phyloP scores from a whole-genome alignment of 2,113 vertebrate genomes.

The Notothenia rossii region DNA sequence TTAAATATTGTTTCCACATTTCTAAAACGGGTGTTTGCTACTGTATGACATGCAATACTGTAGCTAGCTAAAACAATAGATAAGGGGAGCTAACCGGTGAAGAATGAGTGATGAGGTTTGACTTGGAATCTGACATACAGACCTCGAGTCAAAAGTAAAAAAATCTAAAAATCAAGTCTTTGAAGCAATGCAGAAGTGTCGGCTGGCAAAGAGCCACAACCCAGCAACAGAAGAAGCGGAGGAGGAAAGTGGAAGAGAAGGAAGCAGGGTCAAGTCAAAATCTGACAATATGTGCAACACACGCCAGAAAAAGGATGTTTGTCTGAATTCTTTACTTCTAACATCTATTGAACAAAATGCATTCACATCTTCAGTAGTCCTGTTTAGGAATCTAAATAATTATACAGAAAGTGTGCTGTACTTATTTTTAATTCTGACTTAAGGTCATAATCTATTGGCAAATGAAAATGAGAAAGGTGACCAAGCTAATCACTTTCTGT shows the following conservation, averaged over 20 bases:
- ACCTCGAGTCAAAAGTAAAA: neutral
- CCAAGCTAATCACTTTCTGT: no score
- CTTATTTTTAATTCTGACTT: neutral
- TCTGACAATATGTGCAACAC: no score
- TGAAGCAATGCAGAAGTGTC: neutral
- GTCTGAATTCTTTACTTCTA: neutral
- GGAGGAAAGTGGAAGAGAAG: neutral
- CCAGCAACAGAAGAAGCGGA: neutral
- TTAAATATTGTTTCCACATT: neutral
- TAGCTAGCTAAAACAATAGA: neutral
- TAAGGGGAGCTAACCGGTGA: neutral
- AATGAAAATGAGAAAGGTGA: no score
- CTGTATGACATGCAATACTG: no score
- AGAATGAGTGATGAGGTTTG: neutral
- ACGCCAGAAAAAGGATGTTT: no score
- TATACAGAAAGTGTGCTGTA: neutral
- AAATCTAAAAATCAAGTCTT: neutral
- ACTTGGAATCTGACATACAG: neutral
- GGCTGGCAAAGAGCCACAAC: neutral
- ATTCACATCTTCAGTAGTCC: neutral
- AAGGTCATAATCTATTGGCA: no score
- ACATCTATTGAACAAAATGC: neutral
- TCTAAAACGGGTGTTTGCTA: neutral
- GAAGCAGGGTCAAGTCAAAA: neutral
- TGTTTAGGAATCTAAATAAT: neutral